Conservation (phyloP, 2,113 vertebrate species). For the Helogale parvula region DNA sequence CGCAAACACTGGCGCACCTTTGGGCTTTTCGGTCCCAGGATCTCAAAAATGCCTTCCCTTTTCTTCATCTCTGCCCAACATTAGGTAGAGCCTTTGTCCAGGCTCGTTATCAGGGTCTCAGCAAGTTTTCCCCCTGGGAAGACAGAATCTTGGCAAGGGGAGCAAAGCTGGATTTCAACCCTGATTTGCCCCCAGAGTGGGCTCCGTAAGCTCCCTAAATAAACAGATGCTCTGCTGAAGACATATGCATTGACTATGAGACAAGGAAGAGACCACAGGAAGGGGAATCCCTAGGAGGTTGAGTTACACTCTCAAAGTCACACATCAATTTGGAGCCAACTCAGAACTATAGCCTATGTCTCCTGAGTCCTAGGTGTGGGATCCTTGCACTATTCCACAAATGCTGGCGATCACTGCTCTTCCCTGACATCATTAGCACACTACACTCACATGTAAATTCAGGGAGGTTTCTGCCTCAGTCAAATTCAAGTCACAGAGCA, state of each 20-base stretch:
- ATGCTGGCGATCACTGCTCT: fast-evolving
- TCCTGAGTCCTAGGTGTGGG: background rate
- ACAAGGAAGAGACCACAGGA: background rate
- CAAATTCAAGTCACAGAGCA: background rate
- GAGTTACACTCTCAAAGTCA: background rate
- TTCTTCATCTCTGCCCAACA: background rate
- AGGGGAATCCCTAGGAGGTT: background rate
- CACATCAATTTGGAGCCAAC: background rate
- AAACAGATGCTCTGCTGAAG: background rate
- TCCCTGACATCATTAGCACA: background rate
- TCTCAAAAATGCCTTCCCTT: background rate
- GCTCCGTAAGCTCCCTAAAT: background rate
- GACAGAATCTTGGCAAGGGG: background rate
- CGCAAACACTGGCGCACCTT: background rate
- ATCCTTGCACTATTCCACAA: background rate
- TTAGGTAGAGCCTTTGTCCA: background rate
- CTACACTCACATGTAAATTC: background rate
- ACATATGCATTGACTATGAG: background rate
- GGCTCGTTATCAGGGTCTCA: no score
- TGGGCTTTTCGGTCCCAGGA: background rate
- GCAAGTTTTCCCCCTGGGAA: background rate
- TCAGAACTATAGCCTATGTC: background rate
- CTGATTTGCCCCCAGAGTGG: background rate
- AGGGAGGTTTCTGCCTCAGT: background rate
- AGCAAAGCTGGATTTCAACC: background rate